A percentile compares a stretch with the other conserved stretches of the same genome.
phyloP scores from a whole-genome alignment of 2,797 vertebrate species.

The Sebastes flavidus region DNA sequence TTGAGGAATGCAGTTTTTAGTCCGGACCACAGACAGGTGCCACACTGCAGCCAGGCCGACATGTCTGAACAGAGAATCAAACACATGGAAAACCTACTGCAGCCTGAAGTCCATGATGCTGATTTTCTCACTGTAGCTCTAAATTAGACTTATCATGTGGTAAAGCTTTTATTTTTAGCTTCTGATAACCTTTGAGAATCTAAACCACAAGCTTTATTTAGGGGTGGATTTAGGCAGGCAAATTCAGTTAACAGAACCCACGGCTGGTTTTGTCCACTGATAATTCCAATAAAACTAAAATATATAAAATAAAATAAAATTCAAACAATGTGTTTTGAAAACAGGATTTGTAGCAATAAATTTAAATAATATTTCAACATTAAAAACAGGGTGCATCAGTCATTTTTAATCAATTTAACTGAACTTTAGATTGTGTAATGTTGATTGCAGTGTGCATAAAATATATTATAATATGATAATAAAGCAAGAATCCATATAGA shows the following conservation, averaged over 20 bases:
- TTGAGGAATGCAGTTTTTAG: conserved; percentile 54
- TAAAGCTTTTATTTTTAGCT: neutral
- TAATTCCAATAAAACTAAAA: too few species aligned
- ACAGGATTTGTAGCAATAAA: neutral
- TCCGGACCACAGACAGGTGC: conserved; percentile 50
- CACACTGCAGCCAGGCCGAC: conserved; percentile 36
- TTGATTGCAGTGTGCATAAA: neutral
- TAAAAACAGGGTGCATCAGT: neutral
- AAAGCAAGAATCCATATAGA: neutral
- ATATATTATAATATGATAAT: neutral
- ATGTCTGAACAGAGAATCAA: conserved; percentile 54
- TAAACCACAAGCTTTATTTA: accelerated
- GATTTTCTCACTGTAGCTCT: neutral
- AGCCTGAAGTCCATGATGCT: neutral
- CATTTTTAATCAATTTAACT: neutral
- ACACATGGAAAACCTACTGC: conserved; percentile 15
- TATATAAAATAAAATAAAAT: neutral
- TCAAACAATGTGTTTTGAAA: neutral
- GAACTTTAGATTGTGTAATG: neutral
- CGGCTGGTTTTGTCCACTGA: neutral
- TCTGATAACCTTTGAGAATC: neutral
- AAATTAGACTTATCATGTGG: neutral
- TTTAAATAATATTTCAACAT: neutral
- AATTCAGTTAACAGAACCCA: too few species aligned
- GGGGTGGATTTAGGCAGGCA: neutral